phyloP scores from a whole-genome alignment of 2,113 vertebrate species.

The Helogale parvula region DNA sequence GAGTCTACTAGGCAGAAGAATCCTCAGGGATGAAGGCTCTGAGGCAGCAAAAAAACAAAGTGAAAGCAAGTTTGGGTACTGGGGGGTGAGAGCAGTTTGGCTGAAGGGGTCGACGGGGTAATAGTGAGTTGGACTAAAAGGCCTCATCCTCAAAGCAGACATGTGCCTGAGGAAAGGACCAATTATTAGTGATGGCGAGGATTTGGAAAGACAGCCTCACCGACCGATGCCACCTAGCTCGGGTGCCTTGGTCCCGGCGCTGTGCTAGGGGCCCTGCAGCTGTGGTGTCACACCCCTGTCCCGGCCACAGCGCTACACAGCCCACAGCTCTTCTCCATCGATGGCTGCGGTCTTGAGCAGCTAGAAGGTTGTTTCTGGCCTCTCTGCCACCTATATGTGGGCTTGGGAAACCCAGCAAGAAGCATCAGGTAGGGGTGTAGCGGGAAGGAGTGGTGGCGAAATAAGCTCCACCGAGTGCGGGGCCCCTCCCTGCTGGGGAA shows the following conservation, averaged over 20 bases:
- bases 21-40: neutral
- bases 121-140: too few relatives aligned
- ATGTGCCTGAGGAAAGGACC: neutral
- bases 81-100: too few relatives aligned
- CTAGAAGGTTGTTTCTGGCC: neutral
- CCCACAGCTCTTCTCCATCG: neutral
- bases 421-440: neutral
- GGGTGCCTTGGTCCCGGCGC: neutral
- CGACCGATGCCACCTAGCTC: neutral
- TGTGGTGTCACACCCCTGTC: neutral
- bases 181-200: neutral
- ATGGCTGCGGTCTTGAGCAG: too few relatives aligned
- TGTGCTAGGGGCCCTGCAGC: neutral
- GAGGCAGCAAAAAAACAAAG: neutral
- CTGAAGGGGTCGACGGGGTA: neutral
- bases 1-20: neutral
- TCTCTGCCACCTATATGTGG: neutral
- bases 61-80: neutral
- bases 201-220: neutral
- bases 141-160: neutral
- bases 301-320: neutral
- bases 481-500: neutral
- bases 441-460: neutral
- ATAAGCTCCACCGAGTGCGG: neutral
- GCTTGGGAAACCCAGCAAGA: neutral